Evolutionary conservation across 1,140 invertebrate species (phyloP).

Genomic region (Pseudoatta argentina): DNA sequence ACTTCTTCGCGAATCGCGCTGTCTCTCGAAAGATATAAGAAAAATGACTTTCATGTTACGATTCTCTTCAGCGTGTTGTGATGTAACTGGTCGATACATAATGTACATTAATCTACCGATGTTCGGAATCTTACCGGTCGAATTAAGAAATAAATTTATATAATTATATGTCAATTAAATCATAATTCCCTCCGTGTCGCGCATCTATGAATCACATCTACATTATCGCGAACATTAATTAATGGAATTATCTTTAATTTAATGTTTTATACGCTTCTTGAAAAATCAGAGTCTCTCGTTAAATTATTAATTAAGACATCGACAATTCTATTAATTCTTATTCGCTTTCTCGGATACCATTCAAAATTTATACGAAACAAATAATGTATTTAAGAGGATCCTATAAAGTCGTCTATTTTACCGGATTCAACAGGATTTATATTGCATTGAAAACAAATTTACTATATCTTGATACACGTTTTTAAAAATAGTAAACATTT

Average conservation of each 20-base stretch:
- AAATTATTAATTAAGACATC: conserved; percentile 28
- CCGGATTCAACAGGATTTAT: no score
- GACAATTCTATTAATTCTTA: not conserved
- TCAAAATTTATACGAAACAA: not conserved
- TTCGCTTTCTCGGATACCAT: not conserved
- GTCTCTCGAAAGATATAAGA: conserved; percentile 9
- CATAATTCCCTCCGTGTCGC: not conserved
- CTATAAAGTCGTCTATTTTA: no score
- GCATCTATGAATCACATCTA: not conserved
- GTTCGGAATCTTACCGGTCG: not conserved
- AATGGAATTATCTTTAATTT: conserved; percentile 16
- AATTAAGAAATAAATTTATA: not conserved
- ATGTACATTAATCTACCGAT: not conserved
- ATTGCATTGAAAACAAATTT: no score
- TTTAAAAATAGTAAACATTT: no score
- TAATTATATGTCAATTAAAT: conserved; percentile 25
- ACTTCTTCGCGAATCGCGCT: not conserved
- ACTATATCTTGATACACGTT: no score
- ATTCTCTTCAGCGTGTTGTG: not conserved
- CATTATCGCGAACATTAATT: conserved; percentile 1
- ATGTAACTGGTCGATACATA: not conserved
- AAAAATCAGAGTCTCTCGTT: not conserved
- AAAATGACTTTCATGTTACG: not conserved
- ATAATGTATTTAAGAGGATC: not conserved
- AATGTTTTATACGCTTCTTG: not conserved